These are phyloP conservation scores for Hyperopisus bebe DNA, from an alignment of 2,113 vertebrate species.

Conservation along the genomic window DNA sequence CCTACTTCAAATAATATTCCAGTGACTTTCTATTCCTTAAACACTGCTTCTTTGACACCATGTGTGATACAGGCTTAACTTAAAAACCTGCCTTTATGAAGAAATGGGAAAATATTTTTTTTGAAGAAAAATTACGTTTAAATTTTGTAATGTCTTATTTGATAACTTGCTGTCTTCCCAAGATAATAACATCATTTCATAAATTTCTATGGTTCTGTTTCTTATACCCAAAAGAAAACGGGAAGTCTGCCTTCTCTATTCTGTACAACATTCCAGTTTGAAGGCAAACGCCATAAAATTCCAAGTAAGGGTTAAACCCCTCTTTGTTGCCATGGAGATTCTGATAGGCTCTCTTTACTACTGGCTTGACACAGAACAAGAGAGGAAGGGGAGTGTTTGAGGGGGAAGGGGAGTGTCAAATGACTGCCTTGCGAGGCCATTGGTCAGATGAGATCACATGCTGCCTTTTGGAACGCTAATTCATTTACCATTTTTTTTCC, in stretches of 20 bases:
- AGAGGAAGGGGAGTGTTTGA: conserved; percentile 21
- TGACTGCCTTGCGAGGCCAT: conserved; percentile 7
- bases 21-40: background rate
- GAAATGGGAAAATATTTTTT: background rate
- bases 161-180: background rate
- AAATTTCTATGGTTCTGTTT: background rate
- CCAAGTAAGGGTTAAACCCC: conserved; percentile 21
- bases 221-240: background rate
- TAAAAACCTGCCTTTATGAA: background rate
- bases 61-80: background rate
- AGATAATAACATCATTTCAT: background rate
- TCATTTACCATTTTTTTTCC: conserved; percentile 32
- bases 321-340: conserved; percentile 24
- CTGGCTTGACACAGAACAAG: conserved; percentile 34
- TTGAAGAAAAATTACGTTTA: background rate
- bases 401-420: conserved; percentile 27
- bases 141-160: background rate
- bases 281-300: conserved; percentile 3
- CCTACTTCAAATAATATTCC: background rate
- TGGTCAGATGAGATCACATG: conserved; percentile 38
- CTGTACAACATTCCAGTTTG: conserved; percentile 1
- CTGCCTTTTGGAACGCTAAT: conserved; percentile 41
- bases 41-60: background rate
- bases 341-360: conserved; percentile 20
- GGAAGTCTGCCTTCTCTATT: background rate